Percentiles rank a stretch among this genome's conserved stretches.
Conservation (phyloP, 2,888 invertebrate species). For the Cloeon dipterum region DNA sequence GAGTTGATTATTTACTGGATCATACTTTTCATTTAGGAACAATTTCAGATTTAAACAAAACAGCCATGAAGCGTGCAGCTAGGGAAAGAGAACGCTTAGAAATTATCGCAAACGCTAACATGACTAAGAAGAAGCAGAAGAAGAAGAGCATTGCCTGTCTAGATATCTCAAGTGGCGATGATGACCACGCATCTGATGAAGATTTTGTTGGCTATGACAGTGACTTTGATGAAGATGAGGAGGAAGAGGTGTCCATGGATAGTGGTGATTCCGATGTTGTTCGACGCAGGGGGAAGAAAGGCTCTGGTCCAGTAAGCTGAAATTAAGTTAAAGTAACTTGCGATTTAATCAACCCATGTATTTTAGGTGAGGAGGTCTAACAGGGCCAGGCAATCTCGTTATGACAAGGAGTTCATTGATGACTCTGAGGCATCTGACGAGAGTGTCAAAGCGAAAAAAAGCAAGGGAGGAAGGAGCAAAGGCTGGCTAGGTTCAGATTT, state of each 20-base stretch:
- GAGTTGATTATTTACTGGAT: too few relatives aligned
- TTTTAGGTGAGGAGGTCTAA: constrained; percentile 26
- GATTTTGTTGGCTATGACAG: constrained; percentile 52
- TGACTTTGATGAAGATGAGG: constrained; percentile 28
- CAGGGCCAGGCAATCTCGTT: constrained; percentile 24
- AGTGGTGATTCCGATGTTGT: constrained; percentile 25
- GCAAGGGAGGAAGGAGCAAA: constrained; percentile 13
- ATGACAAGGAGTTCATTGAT: constrained; percentile 30
- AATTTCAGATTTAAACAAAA: constrained; percentile 6
- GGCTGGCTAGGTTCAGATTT: neutral
- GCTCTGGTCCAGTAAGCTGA: neutral
- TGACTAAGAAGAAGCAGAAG: constrained; percentile 19
- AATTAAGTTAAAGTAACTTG: too few relatives aligned
- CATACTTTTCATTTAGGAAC: too few relatives aligned
- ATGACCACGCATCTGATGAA: constrained; percentile 65
- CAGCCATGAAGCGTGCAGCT: constrained; percentile 12
- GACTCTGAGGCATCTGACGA: constrained; percentile 15
- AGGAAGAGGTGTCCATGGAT: constrained; percentile 28
- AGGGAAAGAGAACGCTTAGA: constrained; percentile 2
- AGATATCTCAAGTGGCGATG: constrained; percentile 55
- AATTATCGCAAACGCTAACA: neutral
- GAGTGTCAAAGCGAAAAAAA: constrained; percentile 15
- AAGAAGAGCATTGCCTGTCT: constrained; percentile 56
- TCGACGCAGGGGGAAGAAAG: constrained; percentile 17
- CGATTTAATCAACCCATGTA: too few relatives aligned